Evolutionary conservation across 1,140 invertebrate species (phyloP), one percentile per base, ranked within the genome.

Genomic region (Plectrocnemia conspersa): DNA sequence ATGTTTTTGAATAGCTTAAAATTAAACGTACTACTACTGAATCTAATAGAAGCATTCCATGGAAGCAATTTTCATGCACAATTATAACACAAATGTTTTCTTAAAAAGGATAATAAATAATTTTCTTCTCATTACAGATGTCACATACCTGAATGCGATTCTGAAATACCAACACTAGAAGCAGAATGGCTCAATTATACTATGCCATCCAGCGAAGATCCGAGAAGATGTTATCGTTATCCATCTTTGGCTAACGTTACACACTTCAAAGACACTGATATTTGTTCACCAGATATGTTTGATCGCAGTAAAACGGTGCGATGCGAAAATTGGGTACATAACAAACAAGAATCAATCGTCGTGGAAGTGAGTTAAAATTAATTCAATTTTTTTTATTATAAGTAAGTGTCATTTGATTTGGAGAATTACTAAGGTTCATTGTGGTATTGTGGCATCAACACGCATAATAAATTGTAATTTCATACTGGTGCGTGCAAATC

Each of bases 121-220:
- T 48, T 9, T 13, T 35, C 23, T 35, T 48, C n/a, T 41, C 7
- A 32, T 54, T 56, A 19, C 63, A 72, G 70, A 56, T 73, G 70
- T 48, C 36, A 61, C 1, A 67, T 73, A 36, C 66, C 66, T 16
- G 64, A 70, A 58, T 74, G 71, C 45, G 72, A 74, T 9, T 52
- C 61, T 5, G 21, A 13, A 2, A 16, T 40, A 7, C 66, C 70
- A 0, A 65, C 64, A 25, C 69, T 66, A 33, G 58, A 64, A 3
- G 65, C 68, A 2, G 23, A 59, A 0, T 74, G 72, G 72, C 45
- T 70, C 0, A 46, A 61, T 2, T 66, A 70, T 49, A 70, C 72
- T 0, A 69, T 74, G 22, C 69, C 69, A 0, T 63, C 59, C 1
- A 65, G 59, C 1, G 64, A 61, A 13, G 60, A 53, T 15, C 69